Evolutionary conservation across 2,797 vertebrate species (phyloP).

Genomic region (Cossypha heuglini): DNA sequence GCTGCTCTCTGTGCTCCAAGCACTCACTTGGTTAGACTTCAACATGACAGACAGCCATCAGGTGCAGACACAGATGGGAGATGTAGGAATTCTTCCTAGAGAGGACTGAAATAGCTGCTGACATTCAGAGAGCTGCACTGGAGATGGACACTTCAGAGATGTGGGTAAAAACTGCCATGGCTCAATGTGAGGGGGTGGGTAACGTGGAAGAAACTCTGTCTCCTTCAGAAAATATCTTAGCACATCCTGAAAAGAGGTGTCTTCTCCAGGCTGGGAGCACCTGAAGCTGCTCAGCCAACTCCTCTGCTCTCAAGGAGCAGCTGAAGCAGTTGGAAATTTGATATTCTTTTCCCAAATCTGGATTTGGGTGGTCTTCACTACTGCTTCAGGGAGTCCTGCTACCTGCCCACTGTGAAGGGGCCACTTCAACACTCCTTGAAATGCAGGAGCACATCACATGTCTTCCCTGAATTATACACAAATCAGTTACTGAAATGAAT

Average conservation of each 20-base stretch:
- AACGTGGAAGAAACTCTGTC: neutral
- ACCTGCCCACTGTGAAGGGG: neutral
- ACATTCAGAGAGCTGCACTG: constrained; percentile 52
- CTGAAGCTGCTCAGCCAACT: neutral
- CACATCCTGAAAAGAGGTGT: neutral
- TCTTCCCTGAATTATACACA: neutral
- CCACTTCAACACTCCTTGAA: neutral
- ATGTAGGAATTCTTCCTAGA: constrained; percentile 56
- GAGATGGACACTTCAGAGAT: constrained; percentile 57
- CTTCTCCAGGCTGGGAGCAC: neutral
- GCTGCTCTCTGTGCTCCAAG: constrained; percentile 36
- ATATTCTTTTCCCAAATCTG: neutral
- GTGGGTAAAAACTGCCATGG: neutral
- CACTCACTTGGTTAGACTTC: constrained; percentile 52
- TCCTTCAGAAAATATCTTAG: neutral
- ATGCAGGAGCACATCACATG: neutral
- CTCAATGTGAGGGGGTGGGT: neutral
- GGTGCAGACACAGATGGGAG: constrained; percentile 65
- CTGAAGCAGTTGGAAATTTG: neutral
- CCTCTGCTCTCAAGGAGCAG: neutral
- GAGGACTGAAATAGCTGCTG: constrained; percentile 57
- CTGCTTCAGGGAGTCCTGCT: neutral
- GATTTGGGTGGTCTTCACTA: accelerated
- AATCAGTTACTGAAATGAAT: neutral
- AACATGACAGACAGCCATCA: constrained; percentile 65